A percentile compares a stretch with the other conserved stretches of the same genome.
These are phyloP conservation scores for Nephotettix cincticeps DNA, from an alignment of 1,140 invertebrate genomes.

Conservation along the genomic window DNA sequence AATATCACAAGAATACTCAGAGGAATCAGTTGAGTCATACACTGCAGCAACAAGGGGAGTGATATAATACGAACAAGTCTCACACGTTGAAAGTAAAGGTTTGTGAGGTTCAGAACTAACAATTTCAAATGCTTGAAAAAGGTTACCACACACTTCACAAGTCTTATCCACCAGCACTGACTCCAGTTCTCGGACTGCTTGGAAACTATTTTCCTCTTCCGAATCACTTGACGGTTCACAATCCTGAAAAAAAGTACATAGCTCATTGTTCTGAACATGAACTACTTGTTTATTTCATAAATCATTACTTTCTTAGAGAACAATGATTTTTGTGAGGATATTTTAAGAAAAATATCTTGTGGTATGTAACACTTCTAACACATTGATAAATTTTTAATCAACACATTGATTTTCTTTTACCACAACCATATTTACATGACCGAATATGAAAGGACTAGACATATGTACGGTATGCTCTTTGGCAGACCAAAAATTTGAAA, in stretches of 20 bases:
- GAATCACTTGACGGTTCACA: neutral
- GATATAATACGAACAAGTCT: neutral
- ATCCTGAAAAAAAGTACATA: neutral
- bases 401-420: too few species aligned
- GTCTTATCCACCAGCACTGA: neutral
- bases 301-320: too few species aligned
- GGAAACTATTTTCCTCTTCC: neutral
- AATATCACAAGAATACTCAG: neutral
- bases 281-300: too few species aligned
- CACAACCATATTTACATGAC: too few species aligned
- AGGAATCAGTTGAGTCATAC: neutral
- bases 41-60: neutral
- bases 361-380: too few species aligned
- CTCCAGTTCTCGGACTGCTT: neutral
- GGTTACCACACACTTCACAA: neutral
- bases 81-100: neutral
- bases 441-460: too few species aligned
- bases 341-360: too few species aligned
- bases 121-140: neutral
- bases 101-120: neutral
- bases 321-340: too few species aligned
- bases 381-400: too few species aligned
- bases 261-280: too few species aligned
- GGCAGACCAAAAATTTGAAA: too few species aligned
- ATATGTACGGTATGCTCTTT: too few species aligned